Base-by-base conservation (phyloP, 1,140 invertebrate genomes). In the Dreissena rostriformis region DNA sequence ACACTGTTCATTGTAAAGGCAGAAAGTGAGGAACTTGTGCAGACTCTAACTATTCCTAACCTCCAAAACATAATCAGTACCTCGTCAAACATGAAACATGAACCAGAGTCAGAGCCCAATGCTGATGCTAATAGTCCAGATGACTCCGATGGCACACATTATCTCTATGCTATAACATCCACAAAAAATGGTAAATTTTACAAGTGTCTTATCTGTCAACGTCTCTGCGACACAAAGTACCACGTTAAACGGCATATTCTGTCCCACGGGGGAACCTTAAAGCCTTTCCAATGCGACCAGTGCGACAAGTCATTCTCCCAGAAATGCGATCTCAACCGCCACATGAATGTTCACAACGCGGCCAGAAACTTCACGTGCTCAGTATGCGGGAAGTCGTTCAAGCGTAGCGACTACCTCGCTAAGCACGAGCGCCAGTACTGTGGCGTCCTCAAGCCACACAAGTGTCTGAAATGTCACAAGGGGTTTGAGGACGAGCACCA, bases 391-490 rank as follows among this genome's bases (percentile, higher is more conserved):
- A 82, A 82, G 55, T 29, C 79, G 24, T 82, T 82, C 61, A 82
- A 82, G 66, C 79, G 79, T 55, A 61, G 70, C 24, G 79, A 82
- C 71, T 82, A 82, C 71, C 79, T 82, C 53, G 66, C 79, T 24
- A 82, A 82, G 66, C 79, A 82, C 53, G 79, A 82, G 51, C 68
- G 79, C 53, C 79, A 82, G 79, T 82, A 82, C 29, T 82, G 79
- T 26, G 79, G 79, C 19, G 79, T 82, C 5, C 53, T 63, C 17
- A 82, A 82, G 53, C 79, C 79, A 24, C 53, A 65, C 28, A 82
- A 82, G 22, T 82, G 79, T 71, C 61, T 10, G 7, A 82, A 74
- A 53, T 82, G 79, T 74, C 53, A 66, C 29, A 82, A 82, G 65
- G 79, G 79, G n/a, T 82, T 82, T 74, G 79, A 82, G n/a, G 79